phyloP scores from a whole-genome alignment of 2,797 vertebrate species.

The Hydrocynus forskahlii region DNA sequence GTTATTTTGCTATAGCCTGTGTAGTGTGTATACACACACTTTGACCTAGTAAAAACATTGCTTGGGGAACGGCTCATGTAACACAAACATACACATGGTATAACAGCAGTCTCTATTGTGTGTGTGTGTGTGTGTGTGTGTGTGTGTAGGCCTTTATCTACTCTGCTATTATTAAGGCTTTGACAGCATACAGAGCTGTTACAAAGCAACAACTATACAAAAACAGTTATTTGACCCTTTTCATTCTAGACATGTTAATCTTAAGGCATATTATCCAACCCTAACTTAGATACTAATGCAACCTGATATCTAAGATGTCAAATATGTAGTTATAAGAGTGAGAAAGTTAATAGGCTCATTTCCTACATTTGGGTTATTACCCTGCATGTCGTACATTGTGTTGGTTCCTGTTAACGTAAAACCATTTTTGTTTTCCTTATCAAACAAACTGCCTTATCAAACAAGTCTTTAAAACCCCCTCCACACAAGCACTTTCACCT shows the following conservation, averaged over 20 bases:
- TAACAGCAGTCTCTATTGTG: not conserved
- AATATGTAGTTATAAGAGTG: not conserved
- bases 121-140: not conserved
- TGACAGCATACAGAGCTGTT: not conserved
- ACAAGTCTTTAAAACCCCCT: too few species aligned
- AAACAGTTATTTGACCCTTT: not conserved
- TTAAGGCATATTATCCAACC: not conserved
- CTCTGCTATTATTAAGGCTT: not conserved
- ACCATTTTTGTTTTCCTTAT: not conserved
- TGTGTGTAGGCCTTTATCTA: too few species aligned
- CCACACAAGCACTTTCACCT: too few species aligned
- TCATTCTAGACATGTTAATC: not conserved
- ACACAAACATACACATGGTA: too few species aligned
- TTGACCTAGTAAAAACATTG: conserved; percentile 7
- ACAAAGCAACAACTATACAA: not conserved
- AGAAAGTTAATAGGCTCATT: not conserved
- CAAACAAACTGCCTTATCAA: not conserved
- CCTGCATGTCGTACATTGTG: too few species aligned
- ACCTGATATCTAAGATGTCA: not conserved
- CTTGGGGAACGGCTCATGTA: not conserved
- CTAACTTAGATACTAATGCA: not conserved
- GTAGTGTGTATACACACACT: conserved; percentile 25
- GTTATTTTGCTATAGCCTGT: not conserved
- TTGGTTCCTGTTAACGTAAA: too few species aligned
- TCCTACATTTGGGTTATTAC: not conserved